Conservation (phyloP, 2,888 invertebrate species). For the Nemotelus pantherinus region DNA sequence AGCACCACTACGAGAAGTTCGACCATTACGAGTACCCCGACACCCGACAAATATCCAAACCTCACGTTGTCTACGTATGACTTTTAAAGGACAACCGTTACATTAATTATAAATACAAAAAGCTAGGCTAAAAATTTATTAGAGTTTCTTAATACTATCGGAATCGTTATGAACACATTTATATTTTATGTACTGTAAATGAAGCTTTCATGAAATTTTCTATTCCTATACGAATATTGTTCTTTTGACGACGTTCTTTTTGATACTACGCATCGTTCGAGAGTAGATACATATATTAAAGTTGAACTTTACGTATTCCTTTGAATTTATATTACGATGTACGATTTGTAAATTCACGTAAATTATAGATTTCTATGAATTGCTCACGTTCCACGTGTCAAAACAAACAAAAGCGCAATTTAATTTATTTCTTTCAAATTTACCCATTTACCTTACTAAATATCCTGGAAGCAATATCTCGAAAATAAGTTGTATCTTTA, state of each 20-base stretch:
- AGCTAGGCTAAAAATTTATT: constrained; percentile 52
- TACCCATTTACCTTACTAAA: constrained; percentile 3
- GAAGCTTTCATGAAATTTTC: constrained; percentile 30
- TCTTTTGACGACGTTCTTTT: constrained; percentile 38
- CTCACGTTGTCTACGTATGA: constrained; percentile 69
- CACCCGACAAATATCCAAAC: constrained; percentile 65
- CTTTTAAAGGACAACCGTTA: constrained; percentile 59
- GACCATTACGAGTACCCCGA: constrained; percentile 65
- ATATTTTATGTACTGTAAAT: constrained; percentile 29
- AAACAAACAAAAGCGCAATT: background rate
- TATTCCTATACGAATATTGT: constrained; percentile 37
- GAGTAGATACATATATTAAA: constrained; percentile 9
- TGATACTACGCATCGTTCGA: constrained; percentile 30
- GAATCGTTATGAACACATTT: constrained; percentile 33
- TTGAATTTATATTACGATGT: constrained; percentile 14
- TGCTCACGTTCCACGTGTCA: background rate
- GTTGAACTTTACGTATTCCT: constrained; percentile 28
- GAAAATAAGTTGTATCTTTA: no score
- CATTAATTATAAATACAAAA: constrained; percentile 53
- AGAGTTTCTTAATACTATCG: constrained; percentile 27
- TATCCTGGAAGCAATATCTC: constrained; percentile 48
- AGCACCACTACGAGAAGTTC: constrained; percentile 65
- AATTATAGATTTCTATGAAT: background rate
- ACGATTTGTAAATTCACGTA: background rate
- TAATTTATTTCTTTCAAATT: background rate